Conservation (phyloP, 2,113 vertebrate species). For the Rhinichthys klamathensis region DNA sequence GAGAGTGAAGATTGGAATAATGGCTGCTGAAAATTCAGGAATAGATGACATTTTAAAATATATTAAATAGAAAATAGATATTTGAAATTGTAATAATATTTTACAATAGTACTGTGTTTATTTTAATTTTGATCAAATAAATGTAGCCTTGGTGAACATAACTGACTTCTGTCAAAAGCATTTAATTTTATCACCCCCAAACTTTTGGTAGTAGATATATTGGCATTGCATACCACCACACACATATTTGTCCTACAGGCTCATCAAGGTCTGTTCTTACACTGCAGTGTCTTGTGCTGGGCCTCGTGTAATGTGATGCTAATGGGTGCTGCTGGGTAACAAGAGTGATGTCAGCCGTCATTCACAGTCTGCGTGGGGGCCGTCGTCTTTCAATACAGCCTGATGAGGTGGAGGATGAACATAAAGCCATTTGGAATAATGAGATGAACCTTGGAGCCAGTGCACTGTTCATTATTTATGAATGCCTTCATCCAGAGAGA, state of each 20-base stretch:
- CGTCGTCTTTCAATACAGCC: constrained; percentile 35
- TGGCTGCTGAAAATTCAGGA: too few relatives aligned
- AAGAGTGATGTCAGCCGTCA: constrained; percentile 42
- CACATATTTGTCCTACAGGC: background rate
- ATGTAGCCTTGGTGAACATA: too few relatives aligned
- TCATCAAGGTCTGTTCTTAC: background rate
- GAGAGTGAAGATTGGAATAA: too few relatives aligned
- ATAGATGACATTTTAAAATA: too few relatives aligned
- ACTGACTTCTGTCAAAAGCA: too few relatives aligned
- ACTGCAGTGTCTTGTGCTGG: constrained; percentile 8
- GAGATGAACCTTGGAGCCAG: constrained; percentile 35
- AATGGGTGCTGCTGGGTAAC: constrained; percentile 33
- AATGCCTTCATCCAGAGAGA: constrained; percentile 20
- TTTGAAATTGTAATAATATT: too few relatives aligned
- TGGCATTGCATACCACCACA: too few relatives aligned
- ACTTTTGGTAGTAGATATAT: too few relatives aligned
- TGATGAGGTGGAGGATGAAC: constrained; percentile 40
- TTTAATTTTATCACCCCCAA: too few relatives aligned
- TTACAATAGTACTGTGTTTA: too few relatives aligned
- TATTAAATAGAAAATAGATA: too few relatives aligned
- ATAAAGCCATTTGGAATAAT: constrained; percentile 37
- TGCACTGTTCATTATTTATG: constrained; percentile 52
- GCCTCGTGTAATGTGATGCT: constrained; percentile 48
- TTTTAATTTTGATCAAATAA: too few relatives aligned
- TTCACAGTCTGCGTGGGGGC: constrained; percentile 30